These are phyloP conservation scores for Ephialtes manifestator DNA, from an alignment of 2,888 invertebrate genomes.

Conservation along the genomic window DNA sequence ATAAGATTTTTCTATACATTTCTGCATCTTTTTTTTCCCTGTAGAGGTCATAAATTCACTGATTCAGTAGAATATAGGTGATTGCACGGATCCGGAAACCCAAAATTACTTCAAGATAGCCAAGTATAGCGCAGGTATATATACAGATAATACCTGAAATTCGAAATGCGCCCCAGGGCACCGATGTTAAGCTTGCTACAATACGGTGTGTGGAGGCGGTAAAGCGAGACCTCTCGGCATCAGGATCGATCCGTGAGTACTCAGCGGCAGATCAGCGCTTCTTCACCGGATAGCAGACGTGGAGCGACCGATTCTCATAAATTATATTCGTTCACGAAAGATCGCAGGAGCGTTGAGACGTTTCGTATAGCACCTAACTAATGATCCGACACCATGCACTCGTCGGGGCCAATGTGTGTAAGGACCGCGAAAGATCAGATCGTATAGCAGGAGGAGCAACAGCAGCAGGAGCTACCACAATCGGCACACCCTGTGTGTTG, in stretches of 20 bases:
- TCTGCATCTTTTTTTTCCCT: too few species aligned
- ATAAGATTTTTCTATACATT: too few species aligned
- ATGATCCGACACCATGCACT: conserved; percentile 63
- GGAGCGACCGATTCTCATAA: conserved; percentile 41
- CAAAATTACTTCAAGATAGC: neutral
- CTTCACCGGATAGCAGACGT: conserved; percentile 22
- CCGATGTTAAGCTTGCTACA: conserved; percentile 33
- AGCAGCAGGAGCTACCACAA: conserved; percentile 28
- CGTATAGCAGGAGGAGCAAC: conserved; percentile 27
- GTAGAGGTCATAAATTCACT: neutral
- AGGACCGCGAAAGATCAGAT: conserved; percentile 36
- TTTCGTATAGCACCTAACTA: conserved; percentile 52
- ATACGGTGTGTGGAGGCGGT: conserved; percentile 28
- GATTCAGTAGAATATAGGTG: neutral
- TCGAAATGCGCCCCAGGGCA: conserved; percentile 62
- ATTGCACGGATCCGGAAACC: neutral
- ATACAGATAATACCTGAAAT: conserved; percentile 73
- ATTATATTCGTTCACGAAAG: conserved; percentile 55
- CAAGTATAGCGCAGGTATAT: neutral
- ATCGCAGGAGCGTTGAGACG: conserved; percentile 38
- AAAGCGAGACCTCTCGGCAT: conserved; percentile 43
- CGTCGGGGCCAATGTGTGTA: neutral
- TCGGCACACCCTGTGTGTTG: conserved; percentile 13
- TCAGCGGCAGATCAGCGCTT: conserved; percentile 7
- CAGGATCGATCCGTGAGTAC: conserved; percentile 43